Conservation (phyloP, 2,888 invertebrate species). For the Sisyra terminalis region DNA sequence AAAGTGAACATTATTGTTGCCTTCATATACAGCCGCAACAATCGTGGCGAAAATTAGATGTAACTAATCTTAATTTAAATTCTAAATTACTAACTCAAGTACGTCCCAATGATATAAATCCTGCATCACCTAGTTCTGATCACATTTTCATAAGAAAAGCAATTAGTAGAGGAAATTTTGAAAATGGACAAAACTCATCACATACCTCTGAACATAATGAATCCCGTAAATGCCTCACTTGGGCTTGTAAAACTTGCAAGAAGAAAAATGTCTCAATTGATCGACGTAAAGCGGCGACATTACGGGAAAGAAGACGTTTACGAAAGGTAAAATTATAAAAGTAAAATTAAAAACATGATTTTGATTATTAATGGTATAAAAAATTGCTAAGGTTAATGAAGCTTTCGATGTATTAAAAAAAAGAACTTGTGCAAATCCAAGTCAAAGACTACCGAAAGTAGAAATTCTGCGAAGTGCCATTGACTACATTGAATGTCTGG, state of each 20-base stretch:
- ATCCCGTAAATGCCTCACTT: conserved; percentile 63
- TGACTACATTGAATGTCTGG: conserved; percentile 88
- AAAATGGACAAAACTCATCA: no score
- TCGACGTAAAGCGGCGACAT: conserved; percentile 90
- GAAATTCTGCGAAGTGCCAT: conserved; percentile 96
- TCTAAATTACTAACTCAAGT: no score
- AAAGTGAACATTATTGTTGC: no score
- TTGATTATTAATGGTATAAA: neutral
- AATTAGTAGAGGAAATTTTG: no score
- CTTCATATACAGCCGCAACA: no score
- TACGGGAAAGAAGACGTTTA: conserved; percentile 81
- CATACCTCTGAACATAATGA: no score
- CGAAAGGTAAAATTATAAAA: conserved; percentile 52
- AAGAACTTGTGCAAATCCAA: conserved; percentile 87
- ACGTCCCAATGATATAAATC: no score
- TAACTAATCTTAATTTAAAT: no score
- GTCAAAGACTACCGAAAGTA: conserved; percentile 91
- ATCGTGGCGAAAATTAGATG: no score
- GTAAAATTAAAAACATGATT: neutral
- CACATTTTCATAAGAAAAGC: no score
- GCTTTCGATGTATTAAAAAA: conserved; percentile 91
- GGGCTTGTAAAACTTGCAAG: conserved; percentile 97
- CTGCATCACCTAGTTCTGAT: no score
- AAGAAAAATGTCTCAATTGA: conserved; percentile 92
- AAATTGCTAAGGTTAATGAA: conserved; percentile 69